Base-by-base conservation (phyloP, 64 coral and sea anemone species). In the Hydrozoanthus tunicans region DNA sequence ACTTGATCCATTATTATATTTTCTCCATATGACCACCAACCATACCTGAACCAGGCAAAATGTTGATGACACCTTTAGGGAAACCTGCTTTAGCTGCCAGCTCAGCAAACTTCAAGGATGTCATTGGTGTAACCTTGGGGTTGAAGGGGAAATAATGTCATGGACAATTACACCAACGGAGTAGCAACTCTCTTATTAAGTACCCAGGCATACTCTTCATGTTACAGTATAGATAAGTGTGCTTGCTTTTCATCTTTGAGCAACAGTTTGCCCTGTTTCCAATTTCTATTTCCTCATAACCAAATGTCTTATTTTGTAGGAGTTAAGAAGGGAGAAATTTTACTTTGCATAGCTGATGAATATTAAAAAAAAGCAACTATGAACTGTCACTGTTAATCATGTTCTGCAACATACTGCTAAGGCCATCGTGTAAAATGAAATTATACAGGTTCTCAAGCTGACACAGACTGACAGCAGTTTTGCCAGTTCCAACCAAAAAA, bases 61-160 rank as follows among this genome's bases (percentile, higher is more conserved):
- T 99, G 79, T 99, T 99, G 61, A 99, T 96, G 53, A 99, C 97
- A 83, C 97, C 97, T 75, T 91, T 95, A 10, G 97, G 97, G 54
- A 99, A 99, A 23, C 97, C 97, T 77, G 97, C 97, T 57, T 90
- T 93, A 3, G 94, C 97, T 62, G 94, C 85, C 6, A 99, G 92
- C 55, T 99, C 97, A 53, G 94, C 97, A 94, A 99, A 99, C 79
- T 99, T 99, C 51, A 99, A 89, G 23, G 97, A 94, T 7, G 97
- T 99, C 94, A 99, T 83, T 32, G 97, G 94, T 0, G 97, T 99
- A 2, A 99, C 94, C 97, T 99, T 10, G 12, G 3, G 58, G 10
- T 78, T 17, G 15, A 91, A 3, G 54, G 59, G n/a, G 15, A 59
- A 77, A 9, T 17, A 77, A 6, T 17, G 24, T 17, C 17, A 27